Conservation (phyloP, 2,888 invertebrate genomes). For the Tetropium fuscum region DNA sequence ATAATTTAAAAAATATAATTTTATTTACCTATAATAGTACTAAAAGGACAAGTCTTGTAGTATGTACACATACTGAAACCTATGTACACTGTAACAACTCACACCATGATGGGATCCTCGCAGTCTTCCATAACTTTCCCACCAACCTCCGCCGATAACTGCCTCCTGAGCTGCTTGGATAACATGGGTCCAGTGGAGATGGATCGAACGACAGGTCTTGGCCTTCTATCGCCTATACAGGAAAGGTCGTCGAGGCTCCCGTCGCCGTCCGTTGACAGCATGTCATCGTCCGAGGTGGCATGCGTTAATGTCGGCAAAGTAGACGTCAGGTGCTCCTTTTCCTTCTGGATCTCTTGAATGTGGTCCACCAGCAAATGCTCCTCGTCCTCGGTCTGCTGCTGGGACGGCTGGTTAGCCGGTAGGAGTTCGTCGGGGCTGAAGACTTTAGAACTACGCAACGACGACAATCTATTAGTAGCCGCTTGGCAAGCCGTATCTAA, state of each 20-base stretch:
- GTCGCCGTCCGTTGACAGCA: conserved; percentile 83
- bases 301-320: conserved; percentile 84
- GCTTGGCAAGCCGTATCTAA: conserved; percentile 89
- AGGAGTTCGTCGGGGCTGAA: conserved; percentile 72
- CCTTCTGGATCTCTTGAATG: conserved; percentile 84
- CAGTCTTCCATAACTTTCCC: conserved; percentile 62
- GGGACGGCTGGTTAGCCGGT: conserved; percentile 55
- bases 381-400: conserved; percentile 72
- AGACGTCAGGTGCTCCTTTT: conserved; percentile 84
- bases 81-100: conserved; percentile 30
- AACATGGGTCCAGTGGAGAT: conserved; percentile 60
- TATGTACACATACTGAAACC: conserved; percentile 26
- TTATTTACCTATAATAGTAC: conserved; percentile 34
- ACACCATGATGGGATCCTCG: conserved; percentile 67
- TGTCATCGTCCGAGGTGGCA: conserved; percentile 89
- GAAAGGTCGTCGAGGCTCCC: conserved; percentile 76
- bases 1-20: conserved; percentile 48
- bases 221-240: conserved; percentile 58
- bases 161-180: conserved; percentile 62
- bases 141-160: conserved; percentile 64
- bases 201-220: conserved; percentile 61
- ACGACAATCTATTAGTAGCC: conserved; percentile 83
- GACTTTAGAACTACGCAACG: conserved; percentile 80
- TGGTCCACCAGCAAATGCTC: conserved; percentile 82
- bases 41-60: conserved; percentile 24